Conservation (phyloP, 1,140 invertebrate species). For the Drosophila quadrilineata region DNA sequence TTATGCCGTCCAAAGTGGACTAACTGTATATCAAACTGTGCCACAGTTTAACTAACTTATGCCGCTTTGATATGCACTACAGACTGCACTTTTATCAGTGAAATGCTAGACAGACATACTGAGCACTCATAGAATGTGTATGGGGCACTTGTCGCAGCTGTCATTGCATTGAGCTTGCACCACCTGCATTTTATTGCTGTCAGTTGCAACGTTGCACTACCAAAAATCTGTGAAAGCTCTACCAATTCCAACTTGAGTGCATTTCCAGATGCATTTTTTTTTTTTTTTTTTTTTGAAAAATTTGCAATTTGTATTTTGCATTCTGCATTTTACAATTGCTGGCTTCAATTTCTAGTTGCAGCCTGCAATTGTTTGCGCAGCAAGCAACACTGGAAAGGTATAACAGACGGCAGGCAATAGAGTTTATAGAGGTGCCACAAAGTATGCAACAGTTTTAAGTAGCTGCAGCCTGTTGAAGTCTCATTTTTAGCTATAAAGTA, state of each 20-base stretch:
- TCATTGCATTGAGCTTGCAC: slow-evolving; percentile 30
- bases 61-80: neutral
- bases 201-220: slow-evolving; percentile 50
- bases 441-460: too few relatives aligned
- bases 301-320: slow-evolving; percentile 30
- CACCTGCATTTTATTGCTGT: slow-evolving; percentile 75
- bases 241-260: slow-evolving; percentile 37
- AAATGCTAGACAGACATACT: neutral
- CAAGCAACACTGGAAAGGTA: too few relatives aligned
- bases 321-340: slow-evolving; percentile 35
- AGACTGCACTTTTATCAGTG: neutral
- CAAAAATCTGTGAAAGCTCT: slow-evolving; percentile 17
- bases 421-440: too few relatives aligned
- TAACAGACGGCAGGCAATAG: too few relatives aligned
- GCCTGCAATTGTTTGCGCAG: too few relatives aligned
- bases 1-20: too few relatives aligned
- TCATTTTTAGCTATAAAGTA: too few relatives aligned
- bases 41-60: too few relatives aligned
- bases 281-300: too few relatives aligned
- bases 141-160: slow-evolving; percentile 7
- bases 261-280: slow-evolving; percentile 60
- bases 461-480: too few relatives aligned
- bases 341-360: slow-evolving; percentile 15
- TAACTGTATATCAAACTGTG: too few relatives aligned
- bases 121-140: neutral